Evolutionary conservation across 1,140 invertebrate genomes (phyloP).

Genomic region (Parasteatoda tepidariorum): DNA sequence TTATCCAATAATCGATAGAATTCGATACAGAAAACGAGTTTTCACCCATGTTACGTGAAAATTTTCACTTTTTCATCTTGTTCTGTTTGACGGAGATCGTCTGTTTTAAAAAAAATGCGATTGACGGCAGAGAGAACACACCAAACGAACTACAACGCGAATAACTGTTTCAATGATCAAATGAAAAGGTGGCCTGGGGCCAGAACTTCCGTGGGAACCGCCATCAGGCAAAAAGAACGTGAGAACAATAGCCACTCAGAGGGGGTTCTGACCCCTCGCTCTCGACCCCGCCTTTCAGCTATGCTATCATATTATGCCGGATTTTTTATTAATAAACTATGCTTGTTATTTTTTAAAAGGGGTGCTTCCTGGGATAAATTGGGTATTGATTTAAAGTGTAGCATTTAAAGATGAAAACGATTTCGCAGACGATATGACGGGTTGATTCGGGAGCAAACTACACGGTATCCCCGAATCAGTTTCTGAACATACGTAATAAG

Average conservation of each 20-base stretch:
- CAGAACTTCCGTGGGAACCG: slow-evolving; percentile 55
- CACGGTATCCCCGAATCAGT: too few relatives aligned
- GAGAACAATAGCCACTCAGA: slow-evolving; percentile 56
- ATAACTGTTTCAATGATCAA: slow-evolving; percentile 33
- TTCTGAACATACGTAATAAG: too few relatives aligned
- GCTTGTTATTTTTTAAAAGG: slow-evolving; percentile 21
- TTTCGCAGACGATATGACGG: too few relatives aligned
- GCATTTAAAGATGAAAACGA: too few relatives aligned
- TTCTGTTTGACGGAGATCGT: background rate
- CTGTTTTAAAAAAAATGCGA: slow-evolving; percentile 14
- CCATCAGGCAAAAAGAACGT: slow-evolving; percentile 47
- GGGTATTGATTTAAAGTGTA: too few relatives aligned
- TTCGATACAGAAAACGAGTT: background rate
- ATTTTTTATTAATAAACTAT: background rate
- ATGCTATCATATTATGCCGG: slow-evolving; percentile 39
- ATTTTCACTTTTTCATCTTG: background rate
- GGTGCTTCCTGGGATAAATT: background rate
- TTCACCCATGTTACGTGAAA: background rate
- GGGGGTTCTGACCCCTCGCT: slow-evolving; percentile 38
- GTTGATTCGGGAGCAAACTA: too few relatives aligned
- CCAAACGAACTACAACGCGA: slow-evolving; percentile 6
- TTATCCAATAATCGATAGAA: background rate
- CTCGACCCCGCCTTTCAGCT: slow-evolving; percentile 43
- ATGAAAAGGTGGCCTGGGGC: slow-evolving; percentile 52
- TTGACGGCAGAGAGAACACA: background rate